Percentiles rank a stretch among this genome's conserved stretches.
These are phyloP conservation scores for Drosophila bipectinata DNA, from an alignment of 1,140 invertebrate species.

Conservation along the genomic window DNA sequence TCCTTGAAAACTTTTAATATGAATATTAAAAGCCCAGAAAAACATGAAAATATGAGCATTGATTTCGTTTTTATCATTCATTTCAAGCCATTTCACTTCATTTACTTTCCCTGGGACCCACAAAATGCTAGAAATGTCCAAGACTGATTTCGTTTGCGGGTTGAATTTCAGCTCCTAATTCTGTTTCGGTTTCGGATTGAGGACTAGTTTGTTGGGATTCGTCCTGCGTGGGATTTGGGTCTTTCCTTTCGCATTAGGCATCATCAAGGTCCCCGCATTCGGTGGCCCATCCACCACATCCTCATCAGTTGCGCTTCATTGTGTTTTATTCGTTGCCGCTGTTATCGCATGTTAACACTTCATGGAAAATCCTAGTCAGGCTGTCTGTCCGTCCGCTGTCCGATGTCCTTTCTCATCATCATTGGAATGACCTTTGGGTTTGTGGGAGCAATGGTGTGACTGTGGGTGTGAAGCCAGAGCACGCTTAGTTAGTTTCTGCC, in stretches of 20 bases:
- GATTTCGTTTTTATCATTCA: conserved; percentile 65
- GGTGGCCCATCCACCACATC: conserved; percentile 45
- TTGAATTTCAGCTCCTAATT: conserved; percentile 13
- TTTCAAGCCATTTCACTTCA: conserved; percentile 75
- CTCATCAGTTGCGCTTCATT: conserved; percentile 76
- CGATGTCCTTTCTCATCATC: conserved; percentile 55
- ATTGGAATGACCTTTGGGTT: conserved; percentile 78
- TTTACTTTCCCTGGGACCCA: conserved; percentile 44
- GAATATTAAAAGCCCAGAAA: background rate
- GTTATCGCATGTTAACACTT: conserved; percentile 80
- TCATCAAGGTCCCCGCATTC: conserved; percentile 37
- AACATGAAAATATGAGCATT: conserved; percentile 50
- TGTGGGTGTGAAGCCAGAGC: conserved; percentile 37
- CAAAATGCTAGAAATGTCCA: conserved; percentile 1
- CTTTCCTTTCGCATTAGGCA: conserved; percentile 52
- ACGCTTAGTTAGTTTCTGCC: conserved; percentile 69
- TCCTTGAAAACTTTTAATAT: background rate
- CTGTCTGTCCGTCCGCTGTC: conserved; percentile 28
- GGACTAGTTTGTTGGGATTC: conserved; percentile 5
- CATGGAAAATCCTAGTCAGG: conserved; percentile 65
- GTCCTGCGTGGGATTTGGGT: conserved; percentile 30
- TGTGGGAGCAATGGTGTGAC: conserved; percentile 3
- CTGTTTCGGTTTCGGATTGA: conserved; percentile 9
- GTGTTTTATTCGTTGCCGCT: conserved; percentile 72
- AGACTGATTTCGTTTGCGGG: conserved; percentile 23